Conservation (phyloP, 2,113 vertebrate species). For the Corynorhinus townsendii region DNA sequence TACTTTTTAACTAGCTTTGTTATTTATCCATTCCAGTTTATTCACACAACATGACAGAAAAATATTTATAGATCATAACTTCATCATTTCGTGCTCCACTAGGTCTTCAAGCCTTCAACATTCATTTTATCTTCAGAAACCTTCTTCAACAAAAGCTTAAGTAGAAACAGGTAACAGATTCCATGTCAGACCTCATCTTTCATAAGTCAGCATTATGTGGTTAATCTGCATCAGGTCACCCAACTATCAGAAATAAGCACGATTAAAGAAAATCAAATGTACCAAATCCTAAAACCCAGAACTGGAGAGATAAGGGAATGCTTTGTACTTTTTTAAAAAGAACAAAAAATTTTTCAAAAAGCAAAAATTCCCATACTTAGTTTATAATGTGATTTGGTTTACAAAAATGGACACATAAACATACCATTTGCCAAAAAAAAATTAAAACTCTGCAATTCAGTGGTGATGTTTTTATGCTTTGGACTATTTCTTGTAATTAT, state of each 20-base stretch:
- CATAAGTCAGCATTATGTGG: background rate
- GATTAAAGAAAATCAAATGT: slow-evolving; percentile 44
- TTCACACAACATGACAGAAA: background rate
- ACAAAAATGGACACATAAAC: background rate
- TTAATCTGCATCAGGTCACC: background rate
- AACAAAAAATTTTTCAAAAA: background rate
- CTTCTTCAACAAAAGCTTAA: background rate
- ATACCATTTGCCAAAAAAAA: background rate
- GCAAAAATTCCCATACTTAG: background rate
- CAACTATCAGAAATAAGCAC: background rate
- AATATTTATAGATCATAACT: background rate
- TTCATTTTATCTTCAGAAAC: background rate
- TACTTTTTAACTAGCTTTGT: background rate
- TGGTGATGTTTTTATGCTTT: background rate
- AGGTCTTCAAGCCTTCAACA: background rate
- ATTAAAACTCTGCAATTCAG: background rate
- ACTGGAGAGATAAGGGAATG: background rate
- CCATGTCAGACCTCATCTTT: background rate
- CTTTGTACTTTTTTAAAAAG: background rate
- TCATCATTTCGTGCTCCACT: background rate
- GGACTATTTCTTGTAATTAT: background rate
- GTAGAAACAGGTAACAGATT: background rate
- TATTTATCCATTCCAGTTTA: background rate
- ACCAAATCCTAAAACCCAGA: background rate
- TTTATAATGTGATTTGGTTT: slow-evolving; percentile 23